Evolutionary conservation across 2,797 vertebrate species (phyloP), one percentile per base, ranked within the genome.

Genomic region (Remorina albescens): DNA sequence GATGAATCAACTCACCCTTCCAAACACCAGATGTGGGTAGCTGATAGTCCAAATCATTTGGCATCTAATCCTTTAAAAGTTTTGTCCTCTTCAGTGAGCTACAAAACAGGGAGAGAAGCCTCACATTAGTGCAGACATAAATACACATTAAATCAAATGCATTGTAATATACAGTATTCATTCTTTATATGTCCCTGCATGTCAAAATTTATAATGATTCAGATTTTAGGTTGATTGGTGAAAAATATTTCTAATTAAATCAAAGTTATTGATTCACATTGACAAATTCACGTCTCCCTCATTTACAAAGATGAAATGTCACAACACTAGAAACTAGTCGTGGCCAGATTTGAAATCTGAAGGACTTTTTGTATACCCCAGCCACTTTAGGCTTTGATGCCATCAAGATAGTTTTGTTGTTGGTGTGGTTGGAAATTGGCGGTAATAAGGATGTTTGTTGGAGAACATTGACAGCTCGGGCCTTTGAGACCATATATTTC

Each of bases 381-480:
- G 58, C 39, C 53, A 46, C 49, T 79, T 74, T 74, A 74, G 73
- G 73, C 32, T 18, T 74, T 51, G 42, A 83, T 74, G 65, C 69
- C 71, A 87, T 77, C 67, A 50, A 61, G 64, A 55, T 71, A 42
- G 37, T 77, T 85, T 83, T 71, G 59, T 71, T 73, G 65, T 82
- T 85, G 53, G 56, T 69, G 70, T 57, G 25, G 47, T 58, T 81
- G 53, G 67, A 84, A 87, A 87, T 68, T 66, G 76, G 57, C 81
- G 71, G 62, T 83, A 87, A 90, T 81, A 72, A 73, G 76, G 76
- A 86, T 78, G 76, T 86, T 83, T 83, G 76, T 44, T 69, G 59
- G 53, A 89, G 71, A 71, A 75, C 84, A 91, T 86, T 89, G 88
- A 88, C 21, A 41, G 77, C 26, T 50, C 50, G 57, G 63, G 81